Conservation (phyloP, 2,797 vertebrate genomes). For the Siniperca scherzeri region DNA sequence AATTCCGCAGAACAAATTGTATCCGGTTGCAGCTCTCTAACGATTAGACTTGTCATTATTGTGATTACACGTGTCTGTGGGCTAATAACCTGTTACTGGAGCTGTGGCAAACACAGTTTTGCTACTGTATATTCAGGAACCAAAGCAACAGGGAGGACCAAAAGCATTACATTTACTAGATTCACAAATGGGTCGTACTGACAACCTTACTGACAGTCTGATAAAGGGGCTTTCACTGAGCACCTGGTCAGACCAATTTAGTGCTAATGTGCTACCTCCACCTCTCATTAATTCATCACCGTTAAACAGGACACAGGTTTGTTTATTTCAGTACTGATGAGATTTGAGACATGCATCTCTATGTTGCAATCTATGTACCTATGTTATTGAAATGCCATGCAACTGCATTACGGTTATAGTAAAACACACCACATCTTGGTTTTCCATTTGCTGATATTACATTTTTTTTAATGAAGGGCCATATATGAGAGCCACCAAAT, state of each 20-base stretch:
- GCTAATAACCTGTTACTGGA: constrained; percentile 60
- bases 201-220: background rate
- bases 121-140: constrained; percentile 5
- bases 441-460: background rate
- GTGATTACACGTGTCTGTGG: constrained; percentile 61
- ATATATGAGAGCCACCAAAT: background rate
- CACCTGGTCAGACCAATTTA: background rate
- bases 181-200: background rate
- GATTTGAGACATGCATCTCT: background rate
- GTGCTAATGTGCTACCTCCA: background rate
- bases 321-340: background rate
- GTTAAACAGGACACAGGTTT: background rate
- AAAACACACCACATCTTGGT: background rate
- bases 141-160: constrained; percentile 2
- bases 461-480: background rate
- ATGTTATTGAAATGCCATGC: background rate
- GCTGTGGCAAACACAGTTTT: constrained; percentile 32
- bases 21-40: constrained; percentile 37
- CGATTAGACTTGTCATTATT: constrained; percentile 61
- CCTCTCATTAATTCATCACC: background rate
- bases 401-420: background rate
- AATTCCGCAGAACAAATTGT: constrained; percentile 38
- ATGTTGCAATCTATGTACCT: background rate
- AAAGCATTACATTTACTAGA: background rate
- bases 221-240: background rate